phyloP scores from a whole-genome alignment of 2,888 invertebrate species.

The Eristalis intricaria region DNA sequence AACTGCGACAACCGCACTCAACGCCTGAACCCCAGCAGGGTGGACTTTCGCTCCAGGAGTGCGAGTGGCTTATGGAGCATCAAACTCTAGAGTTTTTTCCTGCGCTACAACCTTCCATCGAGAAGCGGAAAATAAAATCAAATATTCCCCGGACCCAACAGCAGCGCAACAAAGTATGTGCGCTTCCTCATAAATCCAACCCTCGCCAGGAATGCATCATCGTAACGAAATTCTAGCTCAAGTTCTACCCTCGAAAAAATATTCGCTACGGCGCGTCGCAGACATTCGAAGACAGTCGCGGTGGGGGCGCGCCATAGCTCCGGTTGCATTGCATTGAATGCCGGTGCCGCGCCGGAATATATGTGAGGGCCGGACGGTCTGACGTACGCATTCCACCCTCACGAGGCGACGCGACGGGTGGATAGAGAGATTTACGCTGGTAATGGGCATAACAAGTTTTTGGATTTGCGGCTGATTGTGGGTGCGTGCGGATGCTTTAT shows the following conservation, averaged over 20 bases:
- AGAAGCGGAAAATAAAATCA: slow-evolving; percentile 38
- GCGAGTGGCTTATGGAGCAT: slow-evolving; percentile 22
- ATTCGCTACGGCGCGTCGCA: slow-evolving; percentile 5
- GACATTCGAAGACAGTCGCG: not conserved
- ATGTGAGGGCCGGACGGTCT: not conserved
- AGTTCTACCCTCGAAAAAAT: slow-evolving; percentile 24
- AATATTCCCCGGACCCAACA: not conserved
- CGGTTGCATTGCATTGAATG: not conserved
- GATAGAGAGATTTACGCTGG: not conserved
- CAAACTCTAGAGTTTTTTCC: slow-evolving; percentile 40
- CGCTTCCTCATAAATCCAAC: slow-evolving; percentile 20
- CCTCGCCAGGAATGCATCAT: slow-evolving; percentile 40
- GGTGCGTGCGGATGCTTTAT: slow-evolving; percentile 61
- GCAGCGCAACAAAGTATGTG: not conserved
- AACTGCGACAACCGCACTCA: slow-evolving; percentile 27
- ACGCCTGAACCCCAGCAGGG: not conserved
- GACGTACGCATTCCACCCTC: not conserved
- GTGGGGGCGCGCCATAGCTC: not conserved
- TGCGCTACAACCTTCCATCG: slow-evolving; percentile 39
- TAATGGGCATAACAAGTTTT: slow-evolving; percentile 43
- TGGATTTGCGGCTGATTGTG: slow-evolving; percentile 51
- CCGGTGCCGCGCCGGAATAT: not conserved
- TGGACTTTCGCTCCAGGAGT: not conserved
- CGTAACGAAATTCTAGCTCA: slow-evolving; percentile 24
- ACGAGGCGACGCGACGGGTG: not conserved